These are phyloP conservation scores for Ormyrus nitidulus DNA, from an alignment of 2,888 invertebrate genomes.

Conservation along the genomic window DNA sequence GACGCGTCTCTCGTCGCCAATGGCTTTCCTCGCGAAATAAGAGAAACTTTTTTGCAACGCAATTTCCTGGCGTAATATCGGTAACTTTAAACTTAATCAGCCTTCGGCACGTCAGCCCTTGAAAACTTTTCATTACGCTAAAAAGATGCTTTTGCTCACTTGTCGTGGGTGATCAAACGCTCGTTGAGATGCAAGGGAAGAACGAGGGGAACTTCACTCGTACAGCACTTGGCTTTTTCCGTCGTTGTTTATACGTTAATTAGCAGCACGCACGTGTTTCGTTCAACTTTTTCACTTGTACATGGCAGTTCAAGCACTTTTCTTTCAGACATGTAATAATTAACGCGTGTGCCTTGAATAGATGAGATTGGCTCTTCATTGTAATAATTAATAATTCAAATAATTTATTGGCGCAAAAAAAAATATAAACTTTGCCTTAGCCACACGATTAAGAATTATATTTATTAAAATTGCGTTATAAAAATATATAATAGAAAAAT, in stretches of 20 bases:
- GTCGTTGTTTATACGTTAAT: slow-evolving; percentile 1
- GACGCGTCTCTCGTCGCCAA: neutral
- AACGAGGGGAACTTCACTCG: neutral
- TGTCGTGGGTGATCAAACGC: slow-evolving; percentile 12
- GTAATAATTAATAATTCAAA: too few relatives aligned
- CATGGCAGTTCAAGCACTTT: neutral
- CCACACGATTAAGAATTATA: too few relatives aligned
- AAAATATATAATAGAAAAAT: too few relatives aligned
- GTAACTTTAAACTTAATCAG: slow-evolving; percentile 16
- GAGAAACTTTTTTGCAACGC: neutral
- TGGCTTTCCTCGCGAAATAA: neutral
- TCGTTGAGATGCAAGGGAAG: neutral
- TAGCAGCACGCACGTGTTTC: neutral
- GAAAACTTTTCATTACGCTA: neutral
- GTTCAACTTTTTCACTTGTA: too few relatives aligned
- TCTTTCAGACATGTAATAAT: neutral
- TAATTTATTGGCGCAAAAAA: too few relatives aligned
- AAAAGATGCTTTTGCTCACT: slow-evolving; percentile 6
- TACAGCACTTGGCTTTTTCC: too few relatives aligned
- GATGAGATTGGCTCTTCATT: too few relatives aligned
- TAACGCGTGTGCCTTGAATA: neutral
- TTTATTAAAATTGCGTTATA: too few relatives aligned
- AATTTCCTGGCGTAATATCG: neutral
- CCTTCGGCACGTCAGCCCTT: neutral
- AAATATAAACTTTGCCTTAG: too few relatives aligned